Evolutionary conservation across 2,888 invertebrate species (phyloP), one percentile per base, ranked within the genome.

Genomic region (Pammene aurita): DNA sequence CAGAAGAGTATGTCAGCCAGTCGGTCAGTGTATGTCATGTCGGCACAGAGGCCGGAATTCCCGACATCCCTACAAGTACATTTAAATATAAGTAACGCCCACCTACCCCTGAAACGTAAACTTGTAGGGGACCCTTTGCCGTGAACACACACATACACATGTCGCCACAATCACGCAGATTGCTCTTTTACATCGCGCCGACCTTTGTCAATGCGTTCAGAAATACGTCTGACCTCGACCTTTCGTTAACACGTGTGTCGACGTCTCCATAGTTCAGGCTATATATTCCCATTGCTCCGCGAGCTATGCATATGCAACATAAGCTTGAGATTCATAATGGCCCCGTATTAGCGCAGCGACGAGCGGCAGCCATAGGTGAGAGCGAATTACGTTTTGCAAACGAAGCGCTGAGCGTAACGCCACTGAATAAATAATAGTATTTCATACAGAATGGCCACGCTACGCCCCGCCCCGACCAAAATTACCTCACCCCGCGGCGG

Each of bases 181-280:
- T 18, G 38, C 63, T 18, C 52, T 58, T 58, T 54, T 63, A 56
- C 62, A 64, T 46, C 44, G n/a, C 18, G 18, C 13, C 16, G 57
- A 58, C 68, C 63, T 68, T 68, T 64, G 35, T 11, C 50, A 68
- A 63, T 56, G 18, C 63, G 50, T 57, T 46, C 63, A 63, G 57
- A 35, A 57, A 67, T 68, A 68, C 58, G 38, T 9, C 10, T 42
- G 41, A 41, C 68, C 68, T 35, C 58, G 42, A 58, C 63, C 63
- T 68, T 62, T 58, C 42, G 42, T 35, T 41, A 26, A 41, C 44
- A 64, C 63, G 63, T 44, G 26, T 38, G 63, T 35, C 58, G 41
- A n/a, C 16, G 26, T 42, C 41, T 63, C 16, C 35, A 52, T 52
- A 63, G 57, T 52, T 52, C 44, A 64, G 44, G 0, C 2, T 0